Evolutionary conservation across 2,797 vertebrate genomes (phyloP).

Genomic region (Cottoperca gobio): DNA sequence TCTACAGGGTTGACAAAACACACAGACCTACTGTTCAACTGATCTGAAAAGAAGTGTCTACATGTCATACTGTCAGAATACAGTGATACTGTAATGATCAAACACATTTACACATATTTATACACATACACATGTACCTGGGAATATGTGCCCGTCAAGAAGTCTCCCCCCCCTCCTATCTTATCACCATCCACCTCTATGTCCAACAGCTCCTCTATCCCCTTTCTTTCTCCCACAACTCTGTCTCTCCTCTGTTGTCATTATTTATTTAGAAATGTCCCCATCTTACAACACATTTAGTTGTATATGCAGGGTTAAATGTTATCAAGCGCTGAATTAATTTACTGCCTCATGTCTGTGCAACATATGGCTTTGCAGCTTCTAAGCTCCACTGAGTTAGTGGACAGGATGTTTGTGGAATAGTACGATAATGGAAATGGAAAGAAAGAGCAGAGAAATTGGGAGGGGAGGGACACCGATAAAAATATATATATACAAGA

Average conservation of each 20-base stretch:
- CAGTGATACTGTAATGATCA: not conserved
- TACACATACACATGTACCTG: no score
- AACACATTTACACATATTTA: not conserved
- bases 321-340: slow-evolving; percentile 44
- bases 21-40: not conserved
- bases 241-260: not conserved
- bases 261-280: slow-evolving; percentile 21
- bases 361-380: not conserved
- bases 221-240: not conserved
- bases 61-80: not conserved
- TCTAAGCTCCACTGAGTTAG: slow-evolving; percentile 19
- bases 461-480: not conserved
- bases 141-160: no score
- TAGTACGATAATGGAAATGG: not conserved
- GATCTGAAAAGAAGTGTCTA: not conserved
- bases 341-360: not conserved
- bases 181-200: not conserved
- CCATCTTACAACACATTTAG: slow-evolving; percentile 29
- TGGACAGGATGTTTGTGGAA: not conserved
- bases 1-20: slow-evolving; percentile 4
- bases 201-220: not conserved
- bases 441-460: not conserved
- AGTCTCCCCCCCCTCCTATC: not conserved
- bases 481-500: slow-evolving; percentile 17
- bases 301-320: slow-evolving; percentile 8